Evolutionary conservation across 2,888 invertebrate species (phyloP), one percentile per base, ranked within the genome.

Genomic region (Acrobasis consociella): DNA sequence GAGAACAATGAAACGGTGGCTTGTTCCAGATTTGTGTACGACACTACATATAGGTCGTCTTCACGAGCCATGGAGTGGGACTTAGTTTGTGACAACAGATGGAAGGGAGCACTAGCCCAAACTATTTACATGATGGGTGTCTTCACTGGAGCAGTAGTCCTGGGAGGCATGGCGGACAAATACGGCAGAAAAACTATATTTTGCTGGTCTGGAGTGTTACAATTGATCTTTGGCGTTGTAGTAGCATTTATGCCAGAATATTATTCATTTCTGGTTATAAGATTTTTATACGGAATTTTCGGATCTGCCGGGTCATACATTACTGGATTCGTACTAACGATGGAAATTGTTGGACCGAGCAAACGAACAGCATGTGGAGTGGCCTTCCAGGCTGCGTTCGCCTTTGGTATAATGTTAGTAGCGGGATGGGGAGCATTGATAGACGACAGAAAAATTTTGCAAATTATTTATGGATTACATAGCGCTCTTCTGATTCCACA

Each of bases 61-160:
- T 96, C 97, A 0, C 93, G 96, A 59, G 94, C 95, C 9, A 96
- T 97, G 15, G 97, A 97, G 82, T 97, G 97, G 97, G 89, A 95
- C 77, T 94, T 97, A 60, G 96, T 97, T 1, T 97, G 97, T 78
- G 94, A 95, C 68, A 89, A 93, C 65, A 92, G 96, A 68, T 97
- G 97, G 97, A 95, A 95, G 94, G 96, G 96, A 1, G 95, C 97
- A 1, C 81, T 96, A 17, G 95, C 96, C 0, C 97, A 97, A 80
- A 95, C 96, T 5, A 79, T 93, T 53, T 96, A 95, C 80, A 97
- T 97, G 97, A 93, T 97, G 72, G 97, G 97, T 15, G 97, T 97
- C 7, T 97, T 97, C 76, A 94, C 95, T 0, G 97, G 97, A 2
- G 97, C 97, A 0, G 95, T 97, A 0, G 94, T 95, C 0, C 86